Evolutionary conservation across 2,797 vertebrate species (phyloP), one percentile per base, ranked within the genome.

Genomic region (Eulemur mongoz): DNA sequence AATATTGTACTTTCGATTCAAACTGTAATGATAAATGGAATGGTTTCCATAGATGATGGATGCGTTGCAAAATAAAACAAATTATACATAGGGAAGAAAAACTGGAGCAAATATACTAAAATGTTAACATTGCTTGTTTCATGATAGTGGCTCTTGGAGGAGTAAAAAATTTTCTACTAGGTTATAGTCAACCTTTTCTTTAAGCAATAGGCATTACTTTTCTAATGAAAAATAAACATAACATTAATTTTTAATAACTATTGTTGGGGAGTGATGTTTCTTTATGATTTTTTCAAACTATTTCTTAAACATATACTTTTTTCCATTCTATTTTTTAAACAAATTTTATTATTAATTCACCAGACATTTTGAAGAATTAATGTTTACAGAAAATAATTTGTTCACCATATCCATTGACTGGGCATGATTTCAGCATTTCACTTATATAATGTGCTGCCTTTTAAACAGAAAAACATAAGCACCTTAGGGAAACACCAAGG

Each of bases 141-240:
- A 91, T 73, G 54, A 65, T 40, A 43, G 27, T 63, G 6, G 2
- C 65, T 94, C 48, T 22, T 88, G n/a, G 48, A 20, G 0, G 63
- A 20, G 73, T 83, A 78, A 70, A 92, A 57, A 25, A 54, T 15
- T 5, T 88, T 75, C 7, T 70, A 18, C 63, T 65, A 65, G 63
- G 15, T 35, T 82, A 52, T 85, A 38, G 48, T 95, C 9, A 82
- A 45, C 2, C 13, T 87, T 52, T 91, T 86, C 43, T 86, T 83
- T 50, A 92, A 81, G n/a, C 30, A 25, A 7, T 38, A 85, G 18
- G 1, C 17, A 54, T 87, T 70, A 30, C 2, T 82, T 92, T 97
- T 92, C 10, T 61, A 85, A 93, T 73, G 35, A 93, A 94, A 93
- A 80, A 22, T 72, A 59, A 87, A 89, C 7, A 5, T 79, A 75